These are phyloP conservation scores for Mus minutoides DNA, from an alignment of 2,797 vertebrate species.

Conservation along the genomic window DNA sequence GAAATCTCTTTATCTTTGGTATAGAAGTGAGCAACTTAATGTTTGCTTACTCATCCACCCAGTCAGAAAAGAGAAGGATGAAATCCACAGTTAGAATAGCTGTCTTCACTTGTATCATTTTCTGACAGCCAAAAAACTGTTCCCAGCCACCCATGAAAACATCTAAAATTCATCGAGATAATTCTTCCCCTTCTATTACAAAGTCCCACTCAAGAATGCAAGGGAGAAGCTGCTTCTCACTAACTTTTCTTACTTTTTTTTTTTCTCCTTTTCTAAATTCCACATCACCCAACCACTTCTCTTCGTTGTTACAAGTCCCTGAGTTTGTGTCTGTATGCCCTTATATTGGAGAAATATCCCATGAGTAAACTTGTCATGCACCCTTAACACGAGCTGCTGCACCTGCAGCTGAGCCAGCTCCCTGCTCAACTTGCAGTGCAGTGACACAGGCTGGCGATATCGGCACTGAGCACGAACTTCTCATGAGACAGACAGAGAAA, in stretches of 20 bases:
- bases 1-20: background rate
- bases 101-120: background rate
- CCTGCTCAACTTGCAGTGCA: constrained; percentile 45
- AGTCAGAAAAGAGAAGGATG: constrained; percentile 1
- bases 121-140: background rate
- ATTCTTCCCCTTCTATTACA: background rate
- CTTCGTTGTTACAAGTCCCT: constrained; percentile 1
- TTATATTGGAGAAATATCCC: constrained; percentile 46
- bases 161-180: constrained; percentile 45
- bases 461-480: constrained; percentile 66
- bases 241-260: background rate
- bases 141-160: background rate
- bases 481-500: constrained; percentile 66
- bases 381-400: constrained; percentile 72
- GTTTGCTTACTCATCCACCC: constrained; percentile 4
- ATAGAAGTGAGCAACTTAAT: constrained; percentile 27
- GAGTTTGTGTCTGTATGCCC: constrained; percentile 1
- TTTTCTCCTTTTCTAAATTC: constrained; percentile 3
- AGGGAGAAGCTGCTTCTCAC: constrained; percentile 20
- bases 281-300: background rate
- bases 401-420: constrained; percentile 84
- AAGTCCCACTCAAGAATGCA: constrained; percentile 33
- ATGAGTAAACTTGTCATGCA: constrained; percentile 59
- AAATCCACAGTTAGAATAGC: background rate
- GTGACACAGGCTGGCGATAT: constrained; percentile 74